Evolutionary conservation across 2,113 vertebrate genomes (phyloP), one percentile per base, ranked within the genome.

Genomic region (Alces alces): DNA sequence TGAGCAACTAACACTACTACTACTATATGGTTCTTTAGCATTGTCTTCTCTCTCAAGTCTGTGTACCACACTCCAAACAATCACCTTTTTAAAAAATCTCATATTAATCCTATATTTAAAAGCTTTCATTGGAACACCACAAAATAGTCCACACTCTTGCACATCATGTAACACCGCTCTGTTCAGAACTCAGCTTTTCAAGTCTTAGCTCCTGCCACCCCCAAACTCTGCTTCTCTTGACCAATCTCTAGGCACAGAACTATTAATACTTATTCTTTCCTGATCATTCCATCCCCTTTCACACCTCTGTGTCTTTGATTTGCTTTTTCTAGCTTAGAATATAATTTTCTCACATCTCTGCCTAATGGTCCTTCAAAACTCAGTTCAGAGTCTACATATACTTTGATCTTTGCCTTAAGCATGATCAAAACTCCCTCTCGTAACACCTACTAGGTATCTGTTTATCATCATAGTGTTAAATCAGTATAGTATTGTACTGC

Each of bases 331-430:
- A 93, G 33, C 15, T 25, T 64, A 78, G 70, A 82, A 58, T 86
- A 66, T 82, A 7, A 86, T 96, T 78, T 86, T 93, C 43, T 86
- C 43, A 95, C 47, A 89, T 95, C 73, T 93, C 60, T 82, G 43
- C 27, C 17, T 66, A 85, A 36, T 86, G 85, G 23, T 86, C 64
- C 23, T 82, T 84, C 43, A 88, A 91, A 83, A 93, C 13, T 85
- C 80, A 70, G 85, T 93, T 94, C 47, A 78, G 9, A 55, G 60
- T 76, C 78, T 47, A 76, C 19, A 54, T 70, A 19, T 30, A 70
- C 33, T 80, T 64, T 57, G 79, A 90, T 33, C 15, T 21, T 87
- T 82, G 60, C 60, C 60, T 91, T 91, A 47, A 82, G 50, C 23
- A 45, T 66, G 79, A 70, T 73, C 91, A 76, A 87, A 36, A 64